phyloP scores from a whole-genome alignment of 2,797 vertebrate genomes.

The Heteromormyrus szaboi region DNA sequence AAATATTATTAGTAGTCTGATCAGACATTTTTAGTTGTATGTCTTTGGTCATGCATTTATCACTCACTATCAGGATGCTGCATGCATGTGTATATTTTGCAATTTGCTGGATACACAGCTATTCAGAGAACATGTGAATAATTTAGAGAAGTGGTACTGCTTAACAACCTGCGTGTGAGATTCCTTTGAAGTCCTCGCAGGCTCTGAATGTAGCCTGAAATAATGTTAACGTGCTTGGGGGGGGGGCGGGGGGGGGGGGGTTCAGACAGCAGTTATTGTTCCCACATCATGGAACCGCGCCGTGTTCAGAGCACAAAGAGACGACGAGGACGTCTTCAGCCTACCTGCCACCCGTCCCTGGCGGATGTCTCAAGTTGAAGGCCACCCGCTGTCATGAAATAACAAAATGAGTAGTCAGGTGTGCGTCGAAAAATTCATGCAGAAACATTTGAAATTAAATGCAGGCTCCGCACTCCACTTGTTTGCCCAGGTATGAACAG shows the following conservation, averaged over 20 bases:
- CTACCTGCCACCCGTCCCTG: background rate
- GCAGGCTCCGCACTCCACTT: background rate
- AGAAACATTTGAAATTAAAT: background rate
- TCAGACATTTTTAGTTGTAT: background rate
- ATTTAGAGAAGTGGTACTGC: background rate
- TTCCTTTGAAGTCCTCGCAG: background rate
- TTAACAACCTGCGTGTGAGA: background rate
- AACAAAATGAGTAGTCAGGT: background rate
- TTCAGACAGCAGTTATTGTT: background rate
- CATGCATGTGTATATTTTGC: background rate
- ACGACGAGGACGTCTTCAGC: background rate
- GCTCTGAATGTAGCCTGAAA: background rate
- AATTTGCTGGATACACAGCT: background rate
- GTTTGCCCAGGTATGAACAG: background rate
- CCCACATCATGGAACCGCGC: background rate
- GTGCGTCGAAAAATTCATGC: background rate
- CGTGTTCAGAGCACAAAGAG: background rate
- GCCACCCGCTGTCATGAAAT: background rate
- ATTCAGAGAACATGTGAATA: background rate
- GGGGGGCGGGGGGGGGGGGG: background rate
- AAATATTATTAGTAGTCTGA: background rate
- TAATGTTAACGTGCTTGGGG: background rate
- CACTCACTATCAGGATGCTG: background rate
- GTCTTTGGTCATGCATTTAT: background rate
- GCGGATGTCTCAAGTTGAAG: background rate